phyloP scores from a whole-genome alignment of 2,113 vertebrate genomes.

The Rhynchopsitta pachyrhyncha region DNA sequence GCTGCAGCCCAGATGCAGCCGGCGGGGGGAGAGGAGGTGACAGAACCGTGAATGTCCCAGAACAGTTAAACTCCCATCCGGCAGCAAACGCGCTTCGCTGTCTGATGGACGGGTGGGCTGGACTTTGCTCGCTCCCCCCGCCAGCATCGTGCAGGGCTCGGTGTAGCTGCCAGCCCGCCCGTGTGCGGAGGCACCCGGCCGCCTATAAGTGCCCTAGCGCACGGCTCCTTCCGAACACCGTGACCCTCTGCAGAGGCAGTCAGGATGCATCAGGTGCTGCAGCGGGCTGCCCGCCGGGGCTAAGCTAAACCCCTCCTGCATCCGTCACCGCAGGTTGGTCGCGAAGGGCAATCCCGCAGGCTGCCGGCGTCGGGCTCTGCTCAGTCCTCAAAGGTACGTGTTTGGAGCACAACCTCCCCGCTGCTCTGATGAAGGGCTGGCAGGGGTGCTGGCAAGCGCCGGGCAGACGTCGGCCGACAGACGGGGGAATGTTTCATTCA shows the following conservation, averaged over 20 bases:
- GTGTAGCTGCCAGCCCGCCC: neutral
- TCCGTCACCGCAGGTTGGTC: conserved; percentile 68
- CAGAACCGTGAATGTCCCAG: neutral
- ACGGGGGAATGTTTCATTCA: neutral
- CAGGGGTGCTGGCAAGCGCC: neutral
- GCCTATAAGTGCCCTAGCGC: conserved; percentile 59
- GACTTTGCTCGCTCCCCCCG: neutral
- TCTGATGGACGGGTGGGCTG: neutral
- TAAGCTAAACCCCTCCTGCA: conserved; percentile 63
- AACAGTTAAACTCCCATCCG: neutral
- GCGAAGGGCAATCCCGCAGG: conserved; percentile 61
- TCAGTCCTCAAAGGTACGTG: conserved; percentile 73
- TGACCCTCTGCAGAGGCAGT: conserved; percentile 67
- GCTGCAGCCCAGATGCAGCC: neutral
- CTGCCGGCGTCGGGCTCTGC: conserved; percentile 35
- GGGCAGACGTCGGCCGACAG: neutral
- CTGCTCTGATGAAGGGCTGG: neutral
- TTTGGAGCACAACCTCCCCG: neutral
- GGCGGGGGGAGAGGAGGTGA: neutral
- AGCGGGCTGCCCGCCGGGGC: conserved; percentile 54
- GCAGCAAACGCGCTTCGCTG: neutral
- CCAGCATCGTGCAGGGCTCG: neutral
- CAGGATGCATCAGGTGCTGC: conserved; percentile 74
- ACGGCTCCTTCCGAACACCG: conserved; percentile 46
- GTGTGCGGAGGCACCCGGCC: neutral